phyloP scores from a whole-genome alignment of 2,888 invertebrate genomes.

The Drosophila demipolita region DNA sequence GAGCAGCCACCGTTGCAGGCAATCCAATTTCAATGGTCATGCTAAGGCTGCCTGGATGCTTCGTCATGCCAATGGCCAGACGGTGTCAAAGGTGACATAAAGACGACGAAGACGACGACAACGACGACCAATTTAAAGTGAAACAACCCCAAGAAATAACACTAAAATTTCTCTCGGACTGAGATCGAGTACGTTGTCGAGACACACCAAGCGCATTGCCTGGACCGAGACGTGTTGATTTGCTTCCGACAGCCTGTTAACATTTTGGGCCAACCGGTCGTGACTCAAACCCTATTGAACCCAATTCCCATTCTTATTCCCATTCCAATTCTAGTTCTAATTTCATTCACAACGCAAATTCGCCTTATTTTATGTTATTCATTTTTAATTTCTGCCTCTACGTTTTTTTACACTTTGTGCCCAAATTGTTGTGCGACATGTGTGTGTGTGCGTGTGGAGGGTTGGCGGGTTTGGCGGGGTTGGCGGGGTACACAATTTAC shows the following conservation, averaged over 20 bases:
- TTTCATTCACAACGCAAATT: constrained; percentile 25
- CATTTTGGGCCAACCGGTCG: constrained; percentile 16
- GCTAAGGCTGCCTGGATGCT: constrained; percentile 8
- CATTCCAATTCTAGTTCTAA: constrained; percentile 17
- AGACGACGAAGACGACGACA: constrained; percentile 44
- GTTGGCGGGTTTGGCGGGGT: constrained; percentile 8
- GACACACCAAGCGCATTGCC: background rate
- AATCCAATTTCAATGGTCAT: constrained; percentile 46
- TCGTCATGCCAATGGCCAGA: constrained; percentile 60
- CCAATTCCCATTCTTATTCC: constrained; percentile 20
- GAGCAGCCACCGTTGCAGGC: constrained; percentile 30
- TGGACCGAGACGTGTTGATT: constrained; percentile 50
- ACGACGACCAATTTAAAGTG: constrained; percentile 23
- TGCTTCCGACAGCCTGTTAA: constrained; percentile 47
- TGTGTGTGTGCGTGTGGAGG: constrained; percentile 16
- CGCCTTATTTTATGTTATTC: constrained; percentile 62
- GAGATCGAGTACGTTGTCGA: constrained; percentile 9
- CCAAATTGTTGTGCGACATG: constrained; percentile 17
- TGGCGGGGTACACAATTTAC: constrained; percentile 45
- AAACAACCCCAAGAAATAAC: constrained; percentile 42
- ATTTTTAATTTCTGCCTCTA: constrained; percentile 61
- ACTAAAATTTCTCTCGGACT: constrained; percentile 13
- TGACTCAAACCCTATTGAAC: constrained; percentile 41
- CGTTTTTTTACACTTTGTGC: constrained; percentile 35
- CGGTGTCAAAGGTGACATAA: constrained; percentile 70